Percentiles rank a stretch among this genome's conserved stretches.
Evolutionary conservation across 2,113 vertebrate species (phyloP).

Genomic region (Sciurus niger): DNA sequence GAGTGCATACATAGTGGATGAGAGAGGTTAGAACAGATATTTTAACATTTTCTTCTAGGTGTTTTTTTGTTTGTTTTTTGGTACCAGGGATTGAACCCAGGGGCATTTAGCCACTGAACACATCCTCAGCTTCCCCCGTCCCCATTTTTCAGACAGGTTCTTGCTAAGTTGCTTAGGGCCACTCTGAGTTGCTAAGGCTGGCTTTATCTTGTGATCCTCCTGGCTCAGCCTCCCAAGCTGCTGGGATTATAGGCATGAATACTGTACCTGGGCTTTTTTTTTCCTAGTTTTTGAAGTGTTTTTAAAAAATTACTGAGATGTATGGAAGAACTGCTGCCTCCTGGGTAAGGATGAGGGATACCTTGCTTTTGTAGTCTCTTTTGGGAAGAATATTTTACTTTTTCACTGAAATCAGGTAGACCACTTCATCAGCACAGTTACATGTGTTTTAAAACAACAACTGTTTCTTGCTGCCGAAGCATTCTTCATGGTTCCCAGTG

Average conservation of each 20-base stretch:
- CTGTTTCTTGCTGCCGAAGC: not conserved
- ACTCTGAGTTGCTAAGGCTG: no score
- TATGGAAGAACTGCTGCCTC: not conserved
- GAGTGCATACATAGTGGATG: not conserved
- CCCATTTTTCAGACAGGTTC: no score
- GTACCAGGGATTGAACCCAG: no score
- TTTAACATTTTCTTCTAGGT: not conserved
- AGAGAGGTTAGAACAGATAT: not conserved
- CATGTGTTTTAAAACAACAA: not conserved
- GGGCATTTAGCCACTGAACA: no score
- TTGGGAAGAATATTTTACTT: not conserved
- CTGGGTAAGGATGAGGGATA: not conserved
- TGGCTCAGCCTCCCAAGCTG: no score
- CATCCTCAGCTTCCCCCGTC: no score
- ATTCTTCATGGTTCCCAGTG: not conserved
- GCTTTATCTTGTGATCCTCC: no score
- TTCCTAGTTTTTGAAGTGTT: not conserved
- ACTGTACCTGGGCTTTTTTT: no score
- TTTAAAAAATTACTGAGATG: not conserved
- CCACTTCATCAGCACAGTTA: not conserved
- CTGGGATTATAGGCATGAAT: no score
- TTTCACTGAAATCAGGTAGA: not conserved
- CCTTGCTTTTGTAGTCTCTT: not conserved
- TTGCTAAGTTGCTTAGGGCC: no score
- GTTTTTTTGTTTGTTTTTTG: no score